Conservation (phyloP, 2,797 vertebrate genomes). For the Enteromius radiatus region DNA sequence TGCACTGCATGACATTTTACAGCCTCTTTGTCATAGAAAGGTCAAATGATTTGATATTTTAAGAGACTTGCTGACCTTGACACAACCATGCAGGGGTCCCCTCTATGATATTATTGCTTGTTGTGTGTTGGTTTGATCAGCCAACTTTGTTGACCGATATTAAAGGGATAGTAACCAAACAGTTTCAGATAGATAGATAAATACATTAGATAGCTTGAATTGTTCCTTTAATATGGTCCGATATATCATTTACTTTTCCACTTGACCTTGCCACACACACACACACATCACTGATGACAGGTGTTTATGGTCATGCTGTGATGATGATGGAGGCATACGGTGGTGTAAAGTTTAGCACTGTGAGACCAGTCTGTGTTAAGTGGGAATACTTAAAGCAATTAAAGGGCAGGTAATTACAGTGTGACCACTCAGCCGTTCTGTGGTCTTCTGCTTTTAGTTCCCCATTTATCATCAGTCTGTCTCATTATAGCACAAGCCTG, state of each 20-base stretch:
- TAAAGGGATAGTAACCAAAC: not conserved
- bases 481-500: slow-evolving; percentile 33
- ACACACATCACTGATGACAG: slow-evolving; percentile 15
- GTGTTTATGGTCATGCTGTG: slow-evolving; percentile 8
- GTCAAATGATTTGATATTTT: not conserved
- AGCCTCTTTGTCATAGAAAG: not conserved
- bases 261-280: not conserved
- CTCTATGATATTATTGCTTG: not conserved
- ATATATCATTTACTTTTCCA: not conserved
- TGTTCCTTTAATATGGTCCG: not conserved
- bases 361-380: slow-evolving; percentile 51
- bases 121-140: not conserved
- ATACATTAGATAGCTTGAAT: not conserved
- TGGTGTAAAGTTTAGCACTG: slow-evolving; percentile 33
- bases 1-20: not conserved
- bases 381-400: slow-evolving; percentile 59
- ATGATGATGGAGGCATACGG: slow-evolving; percentile 15
- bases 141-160: not conserved
- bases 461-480: slow-evolving; percentile 33
- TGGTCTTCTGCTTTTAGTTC: slow-evolving; percentile 13
- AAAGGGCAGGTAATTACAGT: slow-evolving; percentile 55
- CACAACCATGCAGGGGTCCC: not conserved
- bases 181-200: not conserved
- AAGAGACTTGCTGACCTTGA: not conserved
- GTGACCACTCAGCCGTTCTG: slow-evolving; percentile 30